Evolutionary conservation across 2,797 vertebrate species (phyloP), one percentile per base, ranked within the genome.

Genomic region (Emys orbicularis): DNA sequence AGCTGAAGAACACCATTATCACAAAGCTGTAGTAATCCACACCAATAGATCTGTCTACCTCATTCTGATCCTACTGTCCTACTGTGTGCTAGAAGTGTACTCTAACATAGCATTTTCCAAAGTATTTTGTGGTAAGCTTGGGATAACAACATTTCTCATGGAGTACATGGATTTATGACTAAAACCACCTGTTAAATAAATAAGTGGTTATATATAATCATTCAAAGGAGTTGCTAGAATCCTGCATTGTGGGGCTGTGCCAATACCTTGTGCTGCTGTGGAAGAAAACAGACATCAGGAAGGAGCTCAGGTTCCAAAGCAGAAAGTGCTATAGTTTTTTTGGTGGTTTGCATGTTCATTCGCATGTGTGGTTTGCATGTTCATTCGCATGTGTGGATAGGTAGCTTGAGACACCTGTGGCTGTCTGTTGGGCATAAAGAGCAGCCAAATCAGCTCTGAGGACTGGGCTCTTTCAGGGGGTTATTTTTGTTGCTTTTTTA

Each of bases 181-280:
- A 93, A 52, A 54, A 76, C 25, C 23, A 44, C 19, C 23, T 83
- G 89, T 56, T 21, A 82, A 93, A 86, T 83, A 92, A 88, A 74
- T 11, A 37, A 6, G 44, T 16, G 12, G 41, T 44, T 53, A 41
- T 86, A 44, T 88, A 52, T 37, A 74, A 0, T 91, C 94, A 92
- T 93, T 88, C 82, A 91, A 76, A 93, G 61, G 72, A 93, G 77
- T 96, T 97, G 82, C 87, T 95, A 95, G 95, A 95, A 96, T 86
- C 84, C 37, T 8, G 47, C 0, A 87, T 96, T 95, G 84, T 97
- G 95, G 93, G 89, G 18, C 91, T 93, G 82, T 93, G 94, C 92
- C 95, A 97, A 74, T 94, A 79, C 57, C 94, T 96, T 94, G 83
- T 95, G 80, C 81, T 92, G 91, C 92, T 85, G 65, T 95, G 81